These are phyloP conservation scores for Uloborus plumipes DNA, from an alignment of 2,888 invertebrate genomes.

Conservation along the genomic window DNA sequence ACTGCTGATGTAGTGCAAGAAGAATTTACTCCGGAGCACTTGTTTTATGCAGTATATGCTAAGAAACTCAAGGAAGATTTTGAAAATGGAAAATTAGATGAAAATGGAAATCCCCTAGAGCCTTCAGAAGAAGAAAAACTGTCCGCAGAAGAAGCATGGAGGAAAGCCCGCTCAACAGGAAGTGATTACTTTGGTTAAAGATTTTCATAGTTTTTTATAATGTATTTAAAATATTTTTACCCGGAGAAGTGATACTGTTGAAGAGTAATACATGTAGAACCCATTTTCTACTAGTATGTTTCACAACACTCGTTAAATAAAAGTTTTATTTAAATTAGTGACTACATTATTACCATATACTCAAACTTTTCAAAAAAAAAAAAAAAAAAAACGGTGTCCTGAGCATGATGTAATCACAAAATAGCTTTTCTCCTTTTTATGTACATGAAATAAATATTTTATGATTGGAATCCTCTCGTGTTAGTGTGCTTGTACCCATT, in stretches of 20 bases:
- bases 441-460: too few species aligned
- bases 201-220: neutral
- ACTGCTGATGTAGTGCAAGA: constrained; percentile 81
- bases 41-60: constrained; percentile 65
- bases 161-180: constrained; percentile 81
- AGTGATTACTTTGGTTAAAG: constrained; percentile 80
- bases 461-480: too few species aligned
- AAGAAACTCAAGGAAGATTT: constrained; percentile 64
- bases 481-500: neutral
- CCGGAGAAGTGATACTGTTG: neutral
- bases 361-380: too few species aligned
- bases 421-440: too few species aligned
- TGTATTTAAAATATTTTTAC: neutral
- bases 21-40: constrained; percentile 83
- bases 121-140: constrained; percentile 82
- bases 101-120: constrained; percentile 79
- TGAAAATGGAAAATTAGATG: constrained; percentile 78
- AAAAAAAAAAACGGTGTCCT: too few species aligned
- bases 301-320: neutral
- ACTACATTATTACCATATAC: too few species aligned
- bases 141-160: constrained; percentile 80
- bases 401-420: too few species aligned
- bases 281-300: neutral
- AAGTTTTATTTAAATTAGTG: too few species aligned
- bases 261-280: neutral